Evolutionary conservation across 2,113 vertebrate species (phyloP).

Genomic region (Geococcyx californianus): DNA sequence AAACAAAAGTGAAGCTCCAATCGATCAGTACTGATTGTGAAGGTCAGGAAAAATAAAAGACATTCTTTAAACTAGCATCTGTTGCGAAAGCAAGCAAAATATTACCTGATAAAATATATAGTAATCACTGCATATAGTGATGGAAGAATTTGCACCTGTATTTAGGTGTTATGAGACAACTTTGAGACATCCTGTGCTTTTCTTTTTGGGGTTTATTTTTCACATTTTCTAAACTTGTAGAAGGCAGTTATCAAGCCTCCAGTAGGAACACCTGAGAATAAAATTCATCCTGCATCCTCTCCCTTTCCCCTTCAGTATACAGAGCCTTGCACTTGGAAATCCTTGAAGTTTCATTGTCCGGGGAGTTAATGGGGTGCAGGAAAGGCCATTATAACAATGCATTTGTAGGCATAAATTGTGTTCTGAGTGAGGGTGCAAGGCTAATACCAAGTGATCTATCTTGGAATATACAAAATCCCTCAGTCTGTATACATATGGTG

Average conservation of each 20-base stretch:
- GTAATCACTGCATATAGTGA: conserved; percentile 17
- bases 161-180: neutral
- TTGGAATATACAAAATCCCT: neutral
- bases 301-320: neutral
- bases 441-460: neutral
- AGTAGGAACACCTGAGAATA: neutral
- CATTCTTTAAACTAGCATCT: conserved; percentile 70
- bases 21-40: conserved; percentile 87
- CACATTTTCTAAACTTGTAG: neutral
- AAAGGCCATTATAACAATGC: neutral
- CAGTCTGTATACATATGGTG: neutral
- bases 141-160: neutral
- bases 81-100: conserved; percentile 58
- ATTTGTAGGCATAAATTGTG: neutral
- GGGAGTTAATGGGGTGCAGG: neutral
- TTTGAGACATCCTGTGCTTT: neutral
- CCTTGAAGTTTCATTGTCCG: conserved; percentile 22
- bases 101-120: conserved; percentile 62
- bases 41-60: conserved; percentile 83
- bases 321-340: conserved; percentile 13
- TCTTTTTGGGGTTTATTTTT: neutral
- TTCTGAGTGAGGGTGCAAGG: neutral
- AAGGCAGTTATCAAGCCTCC: neutral
- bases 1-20: conserved; percentile 89
- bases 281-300: neutral